Percentiles rank a stretch among this genome's conserved stretches.
phyloP scores from a whole-genome alignment of 2,888 invertebrate genomes.

The Flabesymbios commensalis region DNA sequence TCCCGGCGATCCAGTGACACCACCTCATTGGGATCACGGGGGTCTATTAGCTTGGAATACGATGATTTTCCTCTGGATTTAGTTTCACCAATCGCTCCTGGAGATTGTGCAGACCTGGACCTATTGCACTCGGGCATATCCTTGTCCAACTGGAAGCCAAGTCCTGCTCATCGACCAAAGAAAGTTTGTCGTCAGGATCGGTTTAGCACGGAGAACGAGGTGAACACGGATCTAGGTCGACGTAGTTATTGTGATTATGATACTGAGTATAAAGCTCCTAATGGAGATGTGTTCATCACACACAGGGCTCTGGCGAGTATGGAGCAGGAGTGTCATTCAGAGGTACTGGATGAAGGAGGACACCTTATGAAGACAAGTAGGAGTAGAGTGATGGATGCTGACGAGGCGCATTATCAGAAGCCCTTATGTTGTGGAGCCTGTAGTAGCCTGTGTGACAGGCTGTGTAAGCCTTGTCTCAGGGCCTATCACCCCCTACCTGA shows the following conservation, averaged over 20 bases:
- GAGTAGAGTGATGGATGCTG: background rate
- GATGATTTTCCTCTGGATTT: constrained; percentile 28
- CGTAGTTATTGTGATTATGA: constrained; percentile 1
- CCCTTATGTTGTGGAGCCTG: background rate
- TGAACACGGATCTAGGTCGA: constrained; percentile 17
- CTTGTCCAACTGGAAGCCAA: too few relatives aligned
- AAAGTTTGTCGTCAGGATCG: too few relatives aligned
- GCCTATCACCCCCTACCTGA: constrained; percentile 41
- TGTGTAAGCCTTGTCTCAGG: constrained; percentile 39
- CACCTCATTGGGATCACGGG: constrained; percentile 6
- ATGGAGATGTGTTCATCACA: too few relatives aligned
- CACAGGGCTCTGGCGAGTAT: too few relatives aligned
- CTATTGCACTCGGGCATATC: too few relatives aligned
- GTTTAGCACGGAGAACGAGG: constrained; percentile 12
- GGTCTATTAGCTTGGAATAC: constrained; percentile 20
- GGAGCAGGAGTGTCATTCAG: too few relatives aligned
- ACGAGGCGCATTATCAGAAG: background rate
- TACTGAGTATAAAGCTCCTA: background rate
- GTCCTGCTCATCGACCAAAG: too few relatives aligned
- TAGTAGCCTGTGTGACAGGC: background rate
- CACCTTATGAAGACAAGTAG: too few relatives aligned
- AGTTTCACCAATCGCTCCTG: constrained; percentile 8
- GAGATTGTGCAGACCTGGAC: background rate
- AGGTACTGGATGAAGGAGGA: too few relatives aligned
- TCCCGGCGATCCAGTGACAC: constrained; percentile 14